These are phyloP conservation scores for Acromyrmex echinatior DNA, from an alignment of 1,140 invertebrate genomes.

Conservation along the genomic window DNA sequence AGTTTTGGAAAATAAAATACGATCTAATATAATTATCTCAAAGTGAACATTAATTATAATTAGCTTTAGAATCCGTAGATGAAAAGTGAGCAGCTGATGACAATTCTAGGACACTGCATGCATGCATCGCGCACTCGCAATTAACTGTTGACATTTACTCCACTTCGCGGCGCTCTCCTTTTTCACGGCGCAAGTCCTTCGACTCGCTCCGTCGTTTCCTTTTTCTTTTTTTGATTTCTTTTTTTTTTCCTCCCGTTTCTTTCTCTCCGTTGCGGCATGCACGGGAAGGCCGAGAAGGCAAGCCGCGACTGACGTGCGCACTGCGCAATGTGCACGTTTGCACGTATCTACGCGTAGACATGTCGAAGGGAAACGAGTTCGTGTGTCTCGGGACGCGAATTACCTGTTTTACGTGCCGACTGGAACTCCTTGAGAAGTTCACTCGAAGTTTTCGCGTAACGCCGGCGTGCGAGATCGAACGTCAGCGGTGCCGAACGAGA, in stretches of 20 bases:
- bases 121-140: constrained; percentile 59
- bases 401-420: constrained; percentile 71
- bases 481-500: constrained; percentile 60
- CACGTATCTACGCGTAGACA: constrained; percentile 50
- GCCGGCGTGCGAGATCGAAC: constrained; percentile 33
- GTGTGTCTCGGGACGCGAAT: constrained; percentile 67
- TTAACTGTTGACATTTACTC: constrained; percentile 79
- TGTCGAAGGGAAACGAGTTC: constrained; percentile 58
- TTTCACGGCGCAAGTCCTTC: constrained; percentile 69
- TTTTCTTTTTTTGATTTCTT: not conserved
- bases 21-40: not conserved
- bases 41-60: constrained; percentile 68
- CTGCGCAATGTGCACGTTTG: not conserved
- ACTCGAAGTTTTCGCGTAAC: constrained; percentile 70
- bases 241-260: constrained; percentile 17
- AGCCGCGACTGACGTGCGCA: constrained; percentile 26
- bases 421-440: constrained; percentile 75
- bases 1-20: not conserved
- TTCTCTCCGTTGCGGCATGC: constrained; percentile 19
- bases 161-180: constrained; percentile 72
- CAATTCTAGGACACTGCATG: constrained; percentile 41
- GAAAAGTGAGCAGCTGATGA: not conserved
- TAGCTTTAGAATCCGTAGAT: constrained; percentile 35
- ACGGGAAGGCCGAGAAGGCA: constrained; percentile 47
- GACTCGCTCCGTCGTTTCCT: constrained; percentile 41